phyloP scores from a whole-genome alignment of 2,888 invertebrate species.

The Volucella inanis region DNA sequence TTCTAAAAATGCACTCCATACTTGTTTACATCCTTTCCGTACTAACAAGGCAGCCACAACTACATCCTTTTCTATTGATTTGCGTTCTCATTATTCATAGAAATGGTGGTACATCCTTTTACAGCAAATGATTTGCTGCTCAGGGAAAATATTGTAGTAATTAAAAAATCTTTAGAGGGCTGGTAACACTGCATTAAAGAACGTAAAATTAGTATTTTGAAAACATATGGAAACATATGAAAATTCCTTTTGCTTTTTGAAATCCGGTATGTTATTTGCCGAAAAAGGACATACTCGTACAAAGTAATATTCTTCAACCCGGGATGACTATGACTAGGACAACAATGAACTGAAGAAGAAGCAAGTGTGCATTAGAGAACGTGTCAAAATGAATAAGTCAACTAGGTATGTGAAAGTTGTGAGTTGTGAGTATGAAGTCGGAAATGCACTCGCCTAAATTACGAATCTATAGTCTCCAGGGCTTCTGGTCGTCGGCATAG shows the following conservation, averaged over 20 bases:
- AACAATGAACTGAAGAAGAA: not conserved
- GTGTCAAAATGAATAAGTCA: conserved; percentile 36
- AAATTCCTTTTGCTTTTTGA: not conserved
- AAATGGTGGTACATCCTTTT: no score
- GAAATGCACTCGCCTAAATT: conserved; percentile 45
- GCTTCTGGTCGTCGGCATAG: no score
- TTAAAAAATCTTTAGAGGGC: no score
- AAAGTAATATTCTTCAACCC: not conserved
- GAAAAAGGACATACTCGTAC: not conserved
- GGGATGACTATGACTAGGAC: not conserved
- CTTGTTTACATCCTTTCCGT: no score
- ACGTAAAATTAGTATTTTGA: conserved; percentile 5
- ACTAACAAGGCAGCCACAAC: no score
- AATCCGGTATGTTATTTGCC: conserved; percentile 10
- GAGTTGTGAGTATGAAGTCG: conserved; percentile 30
- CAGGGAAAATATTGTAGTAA: no score
- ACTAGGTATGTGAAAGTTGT: not conserved
- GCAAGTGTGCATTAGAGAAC: conserved; percentile 25
- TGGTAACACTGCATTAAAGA: no score
- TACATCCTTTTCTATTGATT: no score
- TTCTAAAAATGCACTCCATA: no score
- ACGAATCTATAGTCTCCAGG: conserved; percentile 10
- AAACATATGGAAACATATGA: conserved; percentile 19
- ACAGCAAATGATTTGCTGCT: no score
- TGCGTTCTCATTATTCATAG: no score